These are phyloP conservation scores for Biston betularia DNA, from an alignment of 2,888 invertebrate species.

Conservation along the genomic window DNA sequence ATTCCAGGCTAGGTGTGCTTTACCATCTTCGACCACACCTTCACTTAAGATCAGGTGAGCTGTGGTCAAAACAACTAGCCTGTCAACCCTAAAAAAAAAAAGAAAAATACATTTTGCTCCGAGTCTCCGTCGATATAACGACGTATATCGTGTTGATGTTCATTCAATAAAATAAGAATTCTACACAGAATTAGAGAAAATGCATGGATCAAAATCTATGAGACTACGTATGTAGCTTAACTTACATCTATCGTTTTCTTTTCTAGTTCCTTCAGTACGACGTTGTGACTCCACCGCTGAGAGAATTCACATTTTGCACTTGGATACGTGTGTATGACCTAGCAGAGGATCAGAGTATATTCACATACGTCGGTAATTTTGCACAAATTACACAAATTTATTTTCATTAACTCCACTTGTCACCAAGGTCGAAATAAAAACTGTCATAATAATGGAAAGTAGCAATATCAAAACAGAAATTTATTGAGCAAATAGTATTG, in stretches of 20 bases:
- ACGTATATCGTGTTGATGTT: no score
- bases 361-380: conserved; percentile 73
- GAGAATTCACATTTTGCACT: conserved; percentile 93
- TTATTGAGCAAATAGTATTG: conserved; percentile 62
- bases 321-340: conserved; percentile 91
- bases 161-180: no score
- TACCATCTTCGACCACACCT: no score
- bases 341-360: conserved; percentile 68
- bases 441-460: conserved; percentile 42
- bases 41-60: no score
- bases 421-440: conserved; percentile 36
- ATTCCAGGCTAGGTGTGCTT: no score
- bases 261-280: conserved; percentile 88
- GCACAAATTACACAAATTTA: conserved; percentile 16
- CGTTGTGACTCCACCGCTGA: conserved; percentile 89
- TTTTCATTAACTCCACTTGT: conserved; percentile 21
- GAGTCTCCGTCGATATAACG: no score
- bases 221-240: no score
- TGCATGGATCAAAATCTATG: no score
- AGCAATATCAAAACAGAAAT: conserved; percentile 38
- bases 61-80: no score
- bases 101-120: no score
- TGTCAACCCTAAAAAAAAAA: no score
- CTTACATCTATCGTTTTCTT: conserved; percentile 1
- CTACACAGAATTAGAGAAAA: no score